Percentiles rank a stretch among this genome's conserved stretches.
Conservation (phyloP, 2,113 vertebrate species). For the Podilymbus podiceps region DNA sequence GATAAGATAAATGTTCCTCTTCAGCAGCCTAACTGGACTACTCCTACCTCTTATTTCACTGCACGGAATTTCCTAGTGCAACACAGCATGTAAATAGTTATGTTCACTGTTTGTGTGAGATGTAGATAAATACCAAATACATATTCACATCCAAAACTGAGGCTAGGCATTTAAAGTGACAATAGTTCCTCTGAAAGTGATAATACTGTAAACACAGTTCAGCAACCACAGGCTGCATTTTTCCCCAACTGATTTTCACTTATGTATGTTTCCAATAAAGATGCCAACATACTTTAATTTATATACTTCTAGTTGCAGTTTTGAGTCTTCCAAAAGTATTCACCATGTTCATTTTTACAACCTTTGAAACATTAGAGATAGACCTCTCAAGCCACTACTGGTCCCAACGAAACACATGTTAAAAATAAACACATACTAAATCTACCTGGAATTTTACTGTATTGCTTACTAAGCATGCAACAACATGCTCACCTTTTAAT, state of each 20-base stretch:
- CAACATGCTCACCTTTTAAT: slow-evolving; percentile 41
- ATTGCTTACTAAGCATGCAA: slow-evolving; percentile 26
- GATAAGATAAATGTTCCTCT: slow-evolving; percentile 19
- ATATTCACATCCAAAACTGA: neutral
- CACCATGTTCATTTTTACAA: neutral
- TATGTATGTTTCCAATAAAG: neutral
- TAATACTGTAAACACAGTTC: neutral
- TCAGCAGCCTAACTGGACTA: neutral
- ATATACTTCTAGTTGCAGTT: neutral
- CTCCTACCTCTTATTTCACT: neutral
- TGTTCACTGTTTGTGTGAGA: neutral
- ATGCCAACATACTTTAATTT: neutral
- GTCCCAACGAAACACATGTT: neutral
- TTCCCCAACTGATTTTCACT: neutral
- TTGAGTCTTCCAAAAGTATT: neutral
- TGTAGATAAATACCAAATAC: neutral
- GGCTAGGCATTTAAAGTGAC: neutral
- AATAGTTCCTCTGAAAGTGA: neutral
- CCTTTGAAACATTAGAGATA: neutral
- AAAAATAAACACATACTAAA: slow-evolving; percentile 26
- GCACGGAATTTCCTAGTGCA: neutral
- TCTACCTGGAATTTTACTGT: slow-evolving; percentile 21
- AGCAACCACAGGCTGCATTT: neutral
- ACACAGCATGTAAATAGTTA: neutral
- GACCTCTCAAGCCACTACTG: neutral